Base-by-base conservation (phyloP, 1,140 invertebrate species). In the Meloidogyne exigua region DNA sequence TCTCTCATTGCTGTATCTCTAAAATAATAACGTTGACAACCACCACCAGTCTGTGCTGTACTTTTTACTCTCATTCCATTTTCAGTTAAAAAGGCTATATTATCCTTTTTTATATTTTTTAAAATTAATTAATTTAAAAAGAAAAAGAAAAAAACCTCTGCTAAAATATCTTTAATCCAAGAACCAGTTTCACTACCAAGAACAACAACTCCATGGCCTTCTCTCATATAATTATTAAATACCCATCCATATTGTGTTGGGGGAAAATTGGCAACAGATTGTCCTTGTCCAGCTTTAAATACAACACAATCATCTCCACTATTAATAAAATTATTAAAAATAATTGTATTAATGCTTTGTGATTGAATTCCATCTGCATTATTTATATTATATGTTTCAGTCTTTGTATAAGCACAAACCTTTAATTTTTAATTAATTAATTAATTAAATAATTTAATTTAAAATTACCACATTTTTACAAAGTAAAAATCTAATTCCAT, bases 1-100 rank as follows among this genome's bases (percentile, higher is more conserved):
- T 72, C 70, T 26, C 70, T 26, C 70, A 72, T 72, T 64, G 70
- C 70, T 62, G 62, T 57, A 36, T 72, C 70, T 21, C 70, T 39
- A 18, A 72, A 72, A 26, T 32, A 39, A 23, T 18, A n/a, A 23
- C 28, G 7, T 26, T 39, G 3, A n/a, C 26, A 26, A 0, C 70
- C 70, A 57, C 70, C 70, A 3, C 70, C 70, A 7, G 70, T 72
- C 26, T 26, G 44, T 64, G 70, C 13, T n/a, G 70, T 72, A 18
- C 70, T 72, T 25, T 44, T 21, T 21, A 72, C 39, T 10, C 36
- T 23, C 26, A 72, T n/a, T n/a, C 70, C 70, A 72, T 57, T 72
- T 5, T 72, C 70, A 9, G 70, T 44, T 39, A 72, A 64, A 72
- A 72, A 72, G 0, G 70, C 36, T 15, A 72, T 25, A 44, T 72